Evolutionary conservation across 1,140 invertebrate genomes (phyloP), one percentile per base, ranked within the genome.

Genomic region (Heliconius nattereri): DNA sequence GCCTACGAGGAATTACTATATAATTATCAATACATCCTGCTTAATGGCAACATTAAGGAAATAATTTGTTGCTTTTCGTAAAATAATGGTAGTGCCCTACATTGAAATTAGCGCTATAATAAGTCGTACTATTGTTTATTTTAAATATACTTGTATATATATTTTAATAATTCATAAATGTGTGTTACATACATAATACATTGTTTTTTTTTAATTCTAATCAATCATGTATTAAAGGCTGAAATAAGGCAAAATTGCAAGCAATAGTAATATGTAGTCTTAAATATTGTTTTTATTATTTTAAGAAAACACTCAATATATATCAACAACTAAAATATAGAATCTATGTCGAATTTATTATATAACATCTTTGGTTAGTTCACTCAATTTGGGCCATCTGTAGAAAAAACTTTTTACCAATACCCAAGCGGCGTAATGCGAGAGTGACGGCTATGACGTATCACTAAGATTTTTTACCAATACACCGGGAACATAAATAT

Each of bases 391-490:
- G 32, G 29, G 70, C 76, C 70, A 71, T 77, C 76, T 77, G 66
- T 72, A 71, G 40, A 70, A 32, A 19, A 78, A 81, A 90, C 82
- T 89, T 92, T 91, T 92, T 92, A 89, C 86, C 85, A 89, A 90
- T 91, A 86, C 90, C 90, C 92, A 75, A 84, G 90, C 87, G 90
- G 88, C 87, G 77, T 81, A 85, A 83, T 82, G 75, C 71, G 71
- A 84, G 86, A 89, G 77, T 92, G 91, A 92, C 91, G 85, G 90
- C 90, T 94, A 94, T 94, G 92, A 94, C 90, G 91, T 92, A 94
- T 94, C 87, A 86, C 85, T 87, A 79, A 87, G 85, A 89, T 90
- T 92, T 94, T 93, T 94, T 93, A 90, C 85, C 88, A 89, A 90
- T 88, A 91, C 85, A 86, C 81, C 80, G 78, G 52, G 86, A 91